phyloP scores from a whole-genome alignment of 2,797 vertebrate species.

The Neomorphus geoffroyi region DNA sequence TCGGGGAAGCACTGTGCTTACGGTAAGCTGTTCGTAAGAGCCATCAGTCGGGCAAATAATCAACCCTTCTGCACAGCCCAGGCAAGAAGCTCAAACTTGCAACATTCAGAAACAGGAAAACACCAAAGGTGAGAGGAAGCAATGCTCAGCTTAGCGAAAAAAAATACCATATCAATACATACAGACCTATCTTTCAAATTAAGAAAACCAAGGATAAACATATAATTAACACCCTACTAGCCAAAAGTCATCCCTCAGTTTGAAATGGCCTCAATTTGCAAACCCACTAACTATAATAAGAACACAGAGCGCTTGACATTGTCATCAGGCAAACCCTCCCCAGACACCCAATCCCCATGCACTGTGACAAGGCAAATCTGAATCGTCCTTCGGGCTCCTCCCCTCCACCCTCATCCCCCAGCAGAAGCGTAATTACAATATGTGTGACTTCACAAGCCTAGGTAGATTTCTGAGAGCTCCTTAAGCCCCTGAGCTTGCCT shows the following conservation, averaged over 20 bases:
- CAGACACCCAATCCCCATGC: neutral
- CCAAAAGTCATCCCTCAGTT: neutral
- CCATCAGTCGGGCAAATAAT: neutral
- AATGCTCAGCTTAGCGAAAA: neutral
- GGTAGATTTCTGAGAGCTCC: neutral
- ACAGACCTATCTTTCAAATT: neutral
- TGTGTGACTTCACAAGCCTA: neutral
- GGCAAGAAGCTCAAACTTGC: neutral
- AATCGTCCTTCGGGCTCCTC: neutral
- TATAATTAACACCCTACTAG: neutral
- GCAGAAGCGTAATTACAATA: neutral
- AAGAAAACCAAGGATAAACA: neutral
- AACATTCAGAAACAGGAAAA: neutral
- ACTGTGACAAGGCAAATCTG: neutral
- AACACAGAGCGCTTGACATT: neutral
- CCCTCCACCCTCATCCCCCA: neutral
- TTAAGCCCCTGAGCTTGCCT: neutral
- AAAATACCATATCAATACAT: neutral
- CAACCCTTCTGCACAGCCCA: neutral
- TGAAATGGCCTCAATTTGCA: neutral
- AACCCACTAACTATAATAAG: neutral
- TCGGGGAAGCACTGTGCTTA: neutral
- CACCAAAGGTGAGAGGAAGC: neutral
- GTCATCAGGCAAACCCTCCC: neutral
- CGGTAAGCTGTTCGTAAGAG: fast-evolving